Base-by-base conservation (phyloP, 2,797 vertebrate species). In the Cirrhinus molitorella region DNA sequence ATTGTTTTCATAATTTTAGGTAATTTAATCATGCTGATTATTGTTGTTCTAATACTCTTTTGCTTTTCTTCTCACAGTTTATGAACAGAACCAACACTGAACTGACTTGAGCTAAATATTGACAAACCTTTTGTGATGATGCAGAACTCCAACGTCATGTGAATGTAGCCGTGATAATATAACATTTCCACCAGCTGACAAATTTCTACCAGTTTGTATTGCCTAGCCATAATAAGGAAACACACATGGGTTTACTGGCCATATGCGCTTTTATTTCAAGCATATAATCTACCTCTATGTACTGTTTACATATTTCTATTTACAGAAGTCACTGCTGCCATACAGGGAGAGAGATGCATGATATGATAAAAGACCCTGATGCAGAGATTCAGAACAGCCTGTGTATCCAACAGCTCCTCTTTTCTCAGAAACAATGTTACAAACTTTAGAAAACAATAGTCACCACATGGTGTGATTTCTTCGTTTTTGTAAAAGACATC, bases 231-330 rank as follows among this genome's bases (percentile, higher is more conserved):
- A 28, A 51, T 37, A 51, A 13, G 70, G 21, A 72, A 47, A 67
- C 31, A 2, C 25, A 49, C 81, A 17, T 19, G 13, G 10, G 84
- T 84, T 85, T 65, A 74, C 90, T 89, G 88, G 76, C 88, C 87
- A 79, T 86, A 88, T 89, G 86, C 78, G 79, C 93, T 94, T 94
- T 88, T 94, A 93, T 94, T 90, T 92, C 90, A 92, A 91, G 90
- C 90, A 88, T 91, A 90, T 84, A 86, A 77, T 86, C 70, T 63
- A 80, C 77, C 59, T 78, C 72, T 83, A 70, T 84, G 17, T 40
- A 68, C 40, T 82, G 63, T 89, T 88, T 89, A 91, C 87, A 85
- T 85, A 88, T 74, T 31, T 93, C 91, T 94, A 90, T 94, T 93
- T 93, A 94, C 88, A 92, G 76, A 91, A 87, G 86, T 75, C 82